Percentiles rank a stretch among this genome's conserved stretches.
Conservation (phyloP, 2,797 vertebrate genomes). For the Diplodus sargus region DNA sequence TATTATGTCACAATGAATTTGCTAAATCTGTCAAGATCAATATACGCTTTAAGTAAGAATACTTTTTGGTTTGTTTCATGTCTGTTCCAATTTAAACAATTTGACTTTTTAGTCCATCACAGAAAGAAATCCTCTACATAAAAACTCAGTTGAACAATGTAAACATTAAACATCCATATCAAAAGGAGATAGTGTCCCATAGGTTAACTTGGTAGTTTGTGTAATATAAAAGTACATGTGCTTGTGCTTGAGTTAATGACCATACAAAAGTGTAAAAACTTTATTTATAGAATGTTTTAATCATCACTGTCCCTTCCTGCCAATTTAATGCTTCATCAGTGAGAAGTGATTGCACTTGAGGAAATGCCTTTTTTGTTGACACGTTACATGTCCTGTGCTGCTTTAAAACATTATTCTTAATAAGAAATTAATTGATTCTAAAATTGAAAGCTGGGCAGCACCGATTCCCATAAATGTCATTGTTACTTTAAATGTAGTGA, state of each 20-base stretch:
- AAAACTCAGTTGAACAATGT: too few relatives aligned
- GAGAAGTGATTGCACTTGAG: slow-evolving; percentile 31
- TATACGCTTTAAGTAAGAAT: not conserved
- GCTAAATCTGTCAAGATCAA: not conserved
- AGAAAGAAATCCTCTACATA: too few relatives aligned
- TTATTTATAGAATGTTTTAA: not conserved
- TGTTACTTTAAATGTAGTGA: slow-evolving; percentile 74
- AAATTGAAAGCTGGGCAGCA: slow-evolving; percentile 22
- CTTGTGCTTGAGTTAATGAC: not conserved
- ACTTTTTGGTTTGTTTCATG: not conserved
- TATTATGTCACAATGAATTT: not conserved
- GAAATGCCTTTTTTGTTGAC: slow-evolving; percentile 22
- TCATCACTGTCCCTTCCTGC: slow-evolving; percentile 4
- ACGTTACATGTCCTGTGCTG: slow-evolving; percentile 3
- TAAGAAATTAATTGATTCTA: slow-evolving; percentile 54
- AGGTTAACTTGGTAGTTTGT: not conserved
- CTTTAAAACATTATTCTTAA: slow-evolving; percentile 20
- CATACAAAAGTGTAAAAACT: not conserved
- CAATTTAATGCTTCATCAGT: slow-evolving; percentile 61
- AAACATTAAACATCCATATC: too few relatives aligned
- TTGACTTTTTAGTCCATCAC: too few relatives aligned
- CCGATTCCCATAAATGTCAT: slow-evolving; percentile 66
- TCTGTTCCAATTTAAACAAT: not conserved
- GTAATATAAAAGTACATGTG: not conserved
- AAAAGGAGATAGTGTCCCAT: not conserved